Evolutionary conservation across 2,888 invertebrate species (phyloP).

Genomic region (Drosophila bunnanda): DNA sequence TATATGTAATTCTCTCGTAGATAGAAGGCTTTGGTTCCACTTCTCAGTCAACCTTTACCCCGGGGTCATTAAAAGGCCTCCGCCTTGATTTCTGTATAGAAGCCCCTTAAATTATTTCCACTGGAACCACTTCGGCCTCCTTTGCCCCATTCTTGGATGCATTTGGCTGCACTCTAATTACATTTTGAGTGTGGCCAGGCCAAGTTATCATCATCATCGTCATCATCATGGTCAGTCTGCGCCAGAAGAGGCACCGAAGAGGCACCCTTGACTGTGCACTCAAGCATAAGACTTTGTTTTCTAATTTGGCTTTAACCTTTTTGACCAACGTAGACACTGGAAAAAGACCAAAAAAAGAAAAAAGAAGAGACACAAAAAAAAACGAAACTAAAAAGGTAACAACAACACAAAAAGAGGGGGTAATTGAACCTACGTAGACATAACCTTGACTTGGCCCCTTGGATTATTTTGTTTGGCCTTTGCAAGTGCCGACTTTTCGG

Average conservation of each 20-base stretch:
- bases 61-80: neutral
- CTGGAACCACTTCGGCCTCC: neutral
- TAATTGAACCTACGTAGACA: constrained; percentile 76
- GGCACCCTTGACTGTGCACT: constrained; percentile 68
- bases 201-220: constrained; percentile 49
- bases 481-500: constrained; percentile 3
- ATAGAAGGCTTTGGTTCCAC: neutral
- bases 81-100: neutral
- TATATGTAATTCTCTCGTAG: neutral
- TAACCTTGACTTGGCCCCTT: constrained; percentile 70
- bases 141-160: constrained; percentile 44
- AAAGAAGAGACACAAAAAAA: no score
- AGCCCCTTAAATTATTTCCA: neutral
- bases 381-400: constrained; percentile 11
- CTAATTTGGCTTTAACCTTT: constrained; percentile 73
- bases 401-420: constrained; percentile 38
- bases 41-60: neutral
- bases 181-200: constrained; percentile 70
- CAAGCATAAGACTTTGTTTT: constrained; percentile 73
- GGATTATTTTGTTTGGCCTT: constrained; percentile 9
- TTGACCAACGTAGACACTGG: constrained; percentile 37
- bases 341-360: constrained; percentile 32
- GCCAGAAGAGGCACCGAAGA: constrained; percentile 29
- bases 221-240: constrained; percentile 13
- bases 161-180: constrained; percentile 76